A percentile compares a stretch with the other conserved stretches of the same genome.
These are phyloP conservation scores for Martes martes DNA, from an alignment of 2,113 vertebrate genomes.

Conservation along the genomic window DNA sequence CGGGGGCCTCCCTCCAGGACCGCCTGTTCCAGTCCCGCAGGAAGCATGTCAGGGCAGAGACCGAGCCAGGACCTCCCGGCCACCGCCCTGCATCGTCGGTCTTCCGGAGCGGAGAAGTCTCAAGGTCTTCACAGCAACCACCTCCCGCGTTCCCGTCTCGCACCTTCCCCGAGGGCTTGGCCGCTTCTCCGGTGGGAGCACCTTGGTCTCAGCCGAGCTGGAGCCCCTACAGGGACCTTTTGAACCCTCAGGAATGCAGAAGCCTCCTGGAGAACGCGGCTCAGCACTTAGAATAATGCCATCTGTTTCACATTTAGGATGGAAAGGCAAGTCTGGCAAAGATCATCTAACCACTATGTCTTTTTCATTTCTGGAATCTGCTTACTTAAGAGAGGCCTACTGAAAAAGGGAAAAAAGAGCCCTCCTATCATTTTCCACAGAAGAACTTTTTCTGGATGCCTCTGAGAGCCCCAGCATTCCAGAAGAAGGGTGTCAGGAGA, in stretches of 20 bases:
- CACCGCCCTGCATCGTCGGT: fast-evolving
- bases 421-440: constrained; percentile 43
- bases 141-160: too few relatives aligned
- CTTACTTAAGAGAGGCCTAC: constrained; percentile 62
- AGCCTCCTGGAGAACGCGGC: neutral
- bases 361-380: constrained; percentile 50
- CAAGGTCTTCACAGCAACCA: too few relatives aligned
- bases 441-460: constrained; percentile 51
- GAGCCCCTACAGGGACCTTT: neutral
- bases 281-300: neutral
- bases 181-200: neutral
- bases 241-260: constrained; percentile 3
- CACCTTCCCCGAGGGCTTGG: neutral
- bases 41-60: fast-evolving
- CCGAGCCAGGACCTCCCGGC: neutral
- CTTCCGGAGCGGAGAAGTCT: neutral
- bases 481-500: neutral
- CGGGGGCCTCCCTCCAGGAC: neutral
- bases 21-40: neutral
- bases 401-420: neutral
- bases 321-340: constrained; percentile 38
- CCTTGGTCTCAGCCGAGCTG: too few relatives aligned
- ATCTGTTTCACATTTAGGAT: constrained; percentile 63
- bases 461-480: neutral
- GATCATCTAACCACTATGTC: fast-evolving